Base-by-base conservation (phyloP, 2,888 invertebrate genomes). In the Tenthredo livida region DNA sequence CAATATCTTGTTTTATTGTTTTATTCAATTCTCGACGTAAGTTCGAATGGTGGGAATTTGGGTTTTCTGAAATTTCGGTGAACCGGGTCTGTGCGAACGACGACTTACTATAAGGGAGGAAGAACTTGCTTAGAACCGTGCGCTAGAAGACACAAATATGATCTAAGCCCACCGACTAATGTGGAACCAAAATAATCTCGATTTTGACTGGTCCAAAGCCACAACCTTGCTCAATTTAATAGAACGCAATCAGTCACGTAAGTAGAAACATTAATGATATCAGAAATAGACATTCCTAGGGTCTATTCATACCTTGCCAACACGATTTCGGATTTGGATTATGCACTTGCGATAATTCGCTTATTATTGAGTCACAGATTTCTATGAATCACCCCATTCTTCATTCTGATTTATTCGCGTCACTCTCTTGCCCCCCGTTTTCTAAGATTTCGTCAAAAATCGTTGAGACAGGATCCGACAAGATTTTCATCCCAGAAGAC, bases 281-380 rank as follows among this genome's bases (percentile, higher is more conserved):
- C 80, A 80, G 80, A 80, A 80, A 80, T 80, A 80, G 80, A 80
- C 80, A 80, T 80, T 80, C 80, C 80, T 80, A 80, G 80, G 80
- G 61, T 80, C 80, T 80, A 80, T 80, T 80, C 80, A 80, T 80
- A 80, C 80, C 80, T 80, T 80, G 80, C 80, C 80, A 80, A 80
- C 80, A 80, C 58, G 58, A 61, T 80, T 80, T 58, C 61, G 61
- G 80, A 80, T 80, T 80, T 58, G 80, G 80, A 77, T 77, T 77
- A 77, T 73, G 33, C 50, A 77, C 80, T 80, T 80, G 47, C 77
- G 80, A 80, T 80, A 80, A 80, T 61, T 61, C 37, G 58, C 15
- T n/a, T 75, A 47, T 37, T 70, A 70, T 33, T 70, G 17, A 75
- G 29, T 47, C 75, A 25, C 47, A 15, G 21, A 54, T 61, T 2